Evolutionary conservation across 2,797 vertebrate species (phyloP).

Genomic region (Rhinichthys osculus): DNA sequence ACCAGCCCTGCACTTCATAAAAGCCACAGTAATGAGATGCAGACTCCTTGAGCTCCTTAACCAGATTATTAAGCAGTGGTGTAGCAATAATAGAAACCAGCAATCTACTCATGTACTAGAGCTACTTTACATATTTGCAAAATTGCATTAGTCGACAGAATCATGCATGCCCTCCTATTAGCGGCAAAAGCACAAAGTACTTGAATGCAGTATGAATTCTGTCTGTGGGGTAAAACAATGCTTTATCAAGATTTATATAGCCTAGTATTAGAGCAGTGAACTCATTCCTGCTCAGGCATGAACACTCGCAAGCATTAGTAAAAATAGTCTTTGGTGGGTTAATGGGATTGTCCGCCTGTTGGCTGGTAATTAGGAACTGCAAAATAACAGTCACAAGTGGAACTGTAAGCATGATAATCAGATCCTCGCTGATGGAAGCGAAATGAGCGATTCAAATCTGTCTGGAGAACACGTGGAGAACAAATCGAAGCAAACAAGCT

Average conservation of each 20-base stretch:
- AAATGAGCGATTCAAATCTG: neutral
- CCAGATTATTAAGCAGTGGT: slow-evolving; percentile 46
- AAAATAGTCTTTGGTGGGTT: slow-evolving; percentile 9
- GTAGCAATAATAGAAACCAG: slow-evolving; percentile 50
- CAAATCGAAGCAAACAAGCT: neutral
- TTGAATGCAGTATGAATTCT: neutral
- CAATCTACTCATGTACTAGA: slow-evolving; percentile 39
- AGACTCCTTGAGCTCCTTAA: slow-evolving; percentile 31
- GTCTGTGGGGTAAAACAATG: neutral
- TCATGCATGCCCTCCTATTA: slow-evolving; percentile 38
- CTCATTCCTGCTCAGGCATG: neutral
- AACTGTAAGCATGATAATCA: neutral
- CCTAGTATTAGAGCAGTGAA: neutral
- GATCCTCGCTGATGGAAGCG: neutral
- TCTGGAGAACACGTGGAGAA: neutral
- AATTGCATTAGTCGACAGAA: slow-evolving; percentile 53
- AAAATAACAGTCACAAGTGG: neutral
- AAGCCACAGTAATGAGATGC: slow-evolving; percentile 40
- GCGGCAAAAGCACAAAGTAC: slow-evolving; percentile 7
- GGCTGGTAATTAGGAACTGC: neutral
- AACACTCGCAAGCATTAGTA: neutral
- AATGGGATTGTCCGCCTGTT: neutral
- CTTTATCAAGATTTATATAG: neutral
- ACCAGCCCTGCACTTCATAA: slow-evolving; percentile 35
- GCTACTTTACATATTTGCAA: slow-evolving; percentile 48